A percentile compares a stretch with the other conserved stretches of the same genome.
phyloP scores from a whole-genome alignment of 37 sponge, comb jelly and placozoan species.

The Theonella swinhoei region DNA sequence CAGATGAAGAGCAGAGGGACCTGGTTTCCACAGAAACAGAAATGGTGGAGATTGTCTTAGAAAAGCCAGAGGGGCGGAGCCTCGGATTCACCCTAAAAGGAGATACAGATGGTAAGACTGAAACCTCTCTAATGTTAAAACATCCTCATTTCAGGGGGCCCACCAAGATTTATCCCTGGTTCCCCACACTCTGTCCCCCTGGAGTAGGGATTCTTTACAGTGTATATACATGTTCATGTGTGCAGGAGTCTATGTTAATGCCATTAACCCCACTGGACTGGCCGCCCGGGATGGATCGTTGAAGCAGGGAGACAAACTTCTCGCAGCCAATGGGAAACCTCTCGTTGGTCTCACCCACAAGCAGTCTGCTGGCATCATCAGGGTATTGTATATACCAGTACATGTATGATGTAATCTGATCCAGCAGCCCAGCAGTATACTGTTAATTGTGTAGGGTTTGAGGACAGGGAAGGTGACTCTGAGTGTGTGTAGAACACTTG shows the following conservation, averaged over 20 bases:
- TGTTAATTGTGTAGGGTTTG: not conserved
- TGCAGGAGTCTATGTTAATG: slow-evolving; percentile 49
- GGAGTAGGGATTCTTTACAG: too few species aligned
- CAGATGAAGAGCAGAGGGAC: too few species aligned
- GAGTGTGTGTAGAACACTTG: not conserved
- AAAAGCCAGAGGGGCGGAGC: slow-evolving; percentile 39
- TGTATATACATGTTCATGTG: too few species aligned
- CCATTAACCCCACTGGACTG: slow-evolving; percentile 39
- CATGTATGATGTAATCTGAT: not conserved
- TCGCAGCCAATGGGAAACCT: slow-evolving; percentile 60
- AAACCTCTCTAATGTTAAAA: too few species aligned
- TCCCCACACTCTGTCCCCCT: not conserved
- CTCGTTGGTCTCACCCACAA: slow-evolving; percentile 51
- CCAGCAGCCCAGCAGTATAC: too few species aligned
- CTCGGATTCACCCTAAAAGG: slow-evolving; percentile 69
- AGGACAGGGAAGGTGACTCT: not conserved
- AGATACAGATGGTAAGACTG: slow-evolving; percentile 20
- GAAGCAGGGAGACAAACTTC: slow-evolving; percentile 55
- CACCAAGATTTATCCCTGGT: not conserved
- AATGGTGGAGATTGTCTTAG: slow-evolving; percentile 18
- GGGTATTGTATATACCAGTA: slow-evolving; percentile 15
- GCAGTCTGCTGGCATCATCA: slow-evolving; percentile 57
- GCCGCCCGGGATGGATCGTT: slow-evolving; percentile 62
- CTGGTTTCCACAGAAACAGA: not conserved
- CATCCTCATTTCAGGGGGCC: too few species aligned